phyloP scores from a whole-genome alignment of 2,797 vertebrate species.

The Bucorvus abyssinicus region DNA sequence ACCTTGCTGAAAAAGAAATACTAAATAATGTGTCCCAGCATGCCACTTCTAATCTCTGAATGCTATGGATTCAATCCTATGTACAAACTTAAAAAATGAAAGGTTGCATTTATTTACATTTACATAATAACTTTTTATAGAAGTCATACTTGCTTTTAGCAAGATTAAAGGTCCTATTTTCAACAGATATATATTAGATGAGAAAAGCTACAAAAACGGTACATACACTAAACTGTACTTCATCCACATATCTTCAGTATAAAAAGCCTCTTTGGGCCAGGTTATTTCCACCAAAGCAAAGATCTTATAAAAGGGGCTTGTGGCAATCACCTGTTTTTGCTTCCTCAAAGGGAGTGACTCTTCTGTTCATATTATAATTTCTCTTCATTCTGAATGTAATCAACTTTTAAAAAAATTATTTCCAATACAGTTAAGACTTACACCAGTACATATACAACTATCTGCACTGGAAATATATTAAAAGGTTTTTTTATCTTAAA shows the following conservation, averaged over 20 bases:
- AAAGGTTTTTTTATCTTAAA: not conserved
- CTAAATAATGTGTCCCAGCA: accelerated
- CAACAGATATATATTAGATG: not conserved
- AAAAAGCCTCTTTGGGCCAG: not conserved
- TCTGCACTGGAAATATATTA: not conserved
- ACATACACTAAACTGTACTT: not conserved
- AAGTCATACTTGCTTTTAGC: not conserved
- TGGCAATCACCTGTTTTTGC: not conserved
- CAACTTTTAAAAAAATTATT: not conserved
- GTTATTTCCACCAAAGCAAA: not conserved
- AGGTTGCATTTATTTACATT: not conserved
- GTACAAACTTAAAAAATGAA: not conserved
- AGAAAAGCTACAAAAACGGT: not conserved
- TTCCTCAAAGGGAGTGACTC: not conserved
- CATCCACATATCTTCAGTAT: not conserved
- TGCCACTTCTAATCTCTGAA: not conserved
- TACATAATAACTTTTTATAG: not conserved
- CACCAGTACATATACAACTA: not conserved
- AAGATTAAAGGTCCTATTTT: not conserved
- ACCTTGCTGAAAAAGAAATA: not conserved
- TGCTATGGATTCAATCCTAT: not conserved
- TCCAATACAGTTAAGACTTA: not conserved
- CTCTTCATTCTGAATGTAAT: not conserved
- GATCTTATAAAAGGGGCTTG: not conserved
- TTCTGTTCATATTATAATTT: not conserved